Evolutionary conservation across 2,113 vertebrate genomes (phyloP), one percentile per base, ranked within the genome.

Genomic region (Rhombomys opimus): DNA sequence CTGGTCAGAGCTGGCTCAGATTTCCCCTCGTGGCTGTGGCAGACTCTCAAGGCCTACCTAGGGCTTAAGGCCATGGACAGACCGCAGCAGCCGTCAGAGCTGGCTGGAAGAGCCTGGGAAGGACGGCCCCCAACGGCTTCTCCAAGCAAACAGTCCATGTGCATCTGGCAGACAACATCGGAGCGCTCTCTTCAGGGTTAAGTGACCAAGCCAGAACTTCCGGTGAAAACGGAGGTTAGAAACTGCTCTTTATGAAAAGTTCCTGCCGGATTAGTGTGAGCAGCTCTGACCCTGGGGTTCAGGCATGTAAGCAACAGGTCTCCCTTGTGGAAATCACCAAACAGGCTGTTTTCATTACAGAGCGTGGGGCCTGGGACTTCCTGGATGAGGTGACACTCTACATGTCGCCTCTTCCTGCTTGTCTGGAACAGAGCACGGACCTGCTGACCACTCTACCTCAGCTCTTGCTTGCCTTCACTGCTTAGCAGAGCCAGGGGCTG

Each of bases 221-320:
- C 65, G 63, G 54, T 87, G 57, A 93, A 86, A 96, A 65, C 11
- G 23, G 61, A 63, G 22, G 70, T 76, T 12, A 0, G 1, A 92
- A 57, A 11, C 14, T 88, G 25, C 82, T 91, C 88, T 76, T 96
- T 88, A 90, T 2, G 76, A 63, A 87, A 57, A 46, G 32, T 20
- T 10, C 12, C 10, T 5, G 13, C 52, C 27, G 50, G 46, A 41
- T 30, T 73, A 17, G 6, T 22, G 30, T 90, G 68, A n/a, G 11
- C 6, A 10, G 14, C 89, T 52, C 7, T 63, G 80, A 76, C 2
- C 0, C 35, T 73, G 67, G 9, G 67, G 57, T 23, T 46, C 67
- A 76, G 61, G 32, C 15, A 2, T 54, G 59, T 3, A 6, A 61
- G 63, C 0, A 0, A 3, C 6, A 17, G 59, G 77, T 9, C 32